Base-by-base conservation (phyloP, 2,888 invertebrate genomes). In the Pemphredon lugubris region DNA sequence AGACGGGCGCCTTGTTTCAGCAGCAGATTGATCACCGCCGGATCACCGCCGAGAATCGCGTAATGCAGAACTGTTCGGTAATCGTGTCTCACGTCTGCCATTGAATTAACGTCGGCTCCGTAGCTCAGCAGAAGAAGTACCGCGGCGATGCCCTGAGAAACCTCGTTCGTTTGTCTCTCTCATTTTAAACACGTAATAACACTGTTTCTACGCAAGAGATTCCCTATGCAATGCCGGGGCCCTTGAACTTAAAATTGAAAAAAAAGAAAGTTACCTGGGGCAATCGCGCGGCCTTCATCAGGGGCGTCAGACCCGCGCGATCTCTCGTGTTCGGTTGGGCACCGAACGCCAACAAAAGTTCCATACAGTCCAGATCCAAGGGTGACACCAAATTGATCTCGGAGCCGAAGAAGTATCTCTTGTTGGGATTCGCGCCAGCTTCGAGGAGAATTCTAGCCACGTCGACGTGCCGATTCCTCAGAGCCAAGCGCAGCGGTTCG, bases 241-340 rank as follows among this genome's bases (percentile, higher is more conserved):
- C n/a, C n/a, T n/a, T n/a, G n/a, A n/a, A n/a, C n/a, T n/a, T n/a
- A n/a, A n/a, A n/a, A n/a, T n/a, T n/a, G n/a, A n/a, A n/a, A n/a
- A n/a, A n/a, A 1, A 13, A 20, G 30, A n/a, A 13, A 13, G 37
- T 18, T 89, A 95, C 95, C 91, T 95, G 94, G 14, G 93, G 93
- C 84, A 95, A 93, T 51, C 96, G 90, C 13, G 96, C 95, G 5
- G 97, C 96, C 88, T 96, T 96, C 97, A 98, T 98, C 18, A 98
- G 90, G 0, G 97, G 96, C 0, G 97, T 97, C 13, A 97, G 91
- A 0, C 97, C 97, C 66, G 96, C 94, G 32, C 98, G 91, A 86
- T 97, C 97, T 58, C 95, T 91, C 20, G 95, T 95, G 89, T 98
- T 96, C 40, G 97, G 96, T 87, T 96, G 93, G 0, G 97, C 97